phyloP scores from a whole-genome alignment of 2,888 invertebrate genomes.

The Dynastes maya region DNA sequence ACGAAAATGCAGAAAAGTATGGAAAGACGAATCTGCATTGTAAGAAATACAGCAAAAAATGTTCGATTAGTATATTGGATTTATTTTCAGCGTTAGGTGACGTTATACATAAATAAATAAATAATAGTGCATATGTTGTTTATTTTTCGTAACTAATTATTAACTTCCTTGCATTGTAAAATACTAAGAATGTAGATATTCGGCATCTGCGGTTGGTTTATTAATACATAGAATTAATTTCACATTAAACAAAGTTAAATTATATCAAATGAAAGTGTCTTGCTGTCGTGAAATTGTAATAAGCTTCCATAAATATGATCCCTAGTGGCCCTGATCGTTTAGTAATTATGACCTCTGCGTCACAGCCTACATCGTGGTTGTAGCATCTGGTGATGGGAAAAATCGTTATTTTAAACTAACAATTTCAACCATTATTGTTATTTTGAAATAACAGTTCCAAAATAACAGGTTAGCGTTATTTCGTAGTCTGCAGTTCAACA shows the following conservation, averaged over 20 bases:
- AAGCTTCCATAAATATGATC: neutral
- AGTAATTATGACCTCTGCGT: constrained; percentile 70
- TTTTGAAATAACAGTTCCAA: too few relatives aligned
- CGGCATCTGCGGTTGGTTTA: too few relatives aligned
- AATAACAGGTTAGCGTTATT: too few relatives aligned
- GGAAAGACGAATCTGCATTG: constrained; percentile 55
- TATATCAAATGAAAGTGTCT: too few relatives aligned
- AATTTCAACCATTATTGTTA: too few relatives aligned
- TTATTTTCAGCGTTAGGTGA: constrained; percentile 47
- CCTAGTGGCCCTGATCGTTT: constrained; percentile 63
- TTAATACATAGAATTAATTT: too few relatives aligned
- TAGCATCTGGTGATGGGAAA: constrained; percentile 62
- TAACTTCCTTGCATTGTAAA: too few relatives aligned
- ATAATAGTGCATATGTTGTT: neutral
- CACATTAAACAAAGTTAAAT: too few relatives aligned
- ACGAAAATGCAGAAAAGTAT: constrained; percentile 56
- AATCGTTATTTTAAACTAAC: too few relatives aligned
- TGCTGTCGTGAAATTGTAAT: too few relatives aligned
- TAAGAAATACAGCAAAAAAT: constrained; percentile 55
- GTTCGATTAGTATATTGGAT: constrained; percentile 54
- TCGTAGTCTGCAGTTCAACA: too few relatives aligned
- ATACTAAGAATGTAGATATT: too few relatives aligned
- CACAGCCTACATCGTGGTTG: constrained; percentile 74
- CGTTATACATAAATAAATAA: constrained; percentile 37
- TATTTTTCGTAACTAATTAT: neutral